phyloP scores from a whole-genome alignment of 2,797 vertebrate genomes.

The Anableps anableps region DNA sequence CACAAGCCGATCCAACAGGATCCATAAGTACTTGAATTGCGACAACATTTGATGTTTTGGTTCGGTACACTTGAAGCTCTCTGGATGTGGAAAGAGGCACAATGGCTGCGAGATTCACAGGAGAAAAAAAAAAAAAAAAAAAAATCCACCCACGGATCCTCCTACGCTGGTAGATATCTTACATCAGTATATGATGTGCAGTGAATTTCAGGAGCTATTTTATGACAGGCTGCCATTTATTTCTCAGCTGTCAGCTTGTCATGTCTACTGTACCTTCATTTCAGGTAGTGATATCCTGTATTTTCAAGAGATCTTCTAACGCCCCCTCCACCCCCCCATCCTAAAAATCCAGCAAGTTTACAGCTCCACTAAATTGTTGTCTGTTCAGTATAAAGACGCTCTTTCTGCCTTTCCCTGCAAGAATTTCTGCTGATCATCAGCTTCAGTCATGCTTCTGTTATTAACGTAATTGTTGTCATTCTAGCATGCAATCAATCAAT shows the following conservation, averaged over 20 bases:
- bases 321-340: not conserved
- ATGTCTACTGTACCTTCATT: slow-evolving; percentile 34
- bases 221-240: slow-evolving; percentile 56
- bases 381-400: not conserved
- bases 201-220: slow-evolving; percentile 62
- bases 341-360: slow-evolving; percentile 34
- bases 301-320: slow-evolving; percentile 24
- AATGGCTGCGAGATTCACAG: slow-evolving; percentile 56
- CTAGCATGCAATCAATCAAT: slow-evolving; percentile 22
- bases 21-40: slow-evolving; percentile 58
- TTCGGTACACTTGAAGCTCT: slow-evolving; percentile 56
- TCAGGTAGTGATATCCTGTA: slow-evolving; percentile 28
- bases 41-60: slow-evolving; percentile 67
- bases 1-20: slow-evolving; percentile 42
- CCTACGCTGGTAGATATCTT: slow-evolving; percentile 62
- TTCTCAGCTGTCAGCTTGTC: slow-evolving; percentile 38
- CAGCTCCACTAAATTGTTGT: slow-evolving; percentile 20
- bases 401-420: not conserved
- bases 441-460: slow-evolving; percentile 21
- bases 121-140: not conserved
- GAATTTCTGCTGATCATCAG: slow-evolving; percentile 7
- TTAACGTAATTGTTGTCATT: slow-evolving; percentile 16
- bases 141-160: slow-evolving; percentile 60
- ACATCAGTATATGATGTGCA: slow-evolving; percentile 62
- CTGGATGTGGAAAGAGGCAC: slow-evolving; percentile 64